Base-by-base conservation (phyloP, 2,113 vertebrate genomes). In the Vanacampus margaritifer region DNA sequence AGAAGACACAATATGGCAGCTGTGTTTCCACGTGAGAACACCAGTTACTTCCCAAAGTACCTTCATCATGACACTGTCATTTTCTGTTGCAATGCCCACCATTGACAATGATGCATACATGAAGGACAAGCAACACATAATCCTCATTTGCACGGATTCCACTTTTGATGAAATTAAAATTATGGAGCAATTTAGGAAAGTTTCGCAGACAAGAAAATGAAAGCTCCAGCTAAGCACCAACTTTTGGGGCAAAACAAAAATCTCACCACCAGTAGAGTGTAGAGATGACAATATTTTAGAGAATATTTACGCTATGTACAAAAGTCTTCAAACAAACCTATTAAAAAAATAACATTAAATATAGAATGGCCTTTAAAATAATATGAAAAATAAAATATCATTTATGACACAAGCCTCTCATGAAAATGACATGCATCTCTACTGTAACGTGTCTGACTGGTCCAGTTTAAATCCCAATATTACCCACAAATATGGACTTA, bases 401-500 rank as follows among this genome's bases (percentile, higher is more conserved):
- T 41, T 65, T 80, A 56, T 65, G 54, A 69, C 17, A 67, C 35
- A 10, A 67, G 43, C 67, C 68, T 62, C 39, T 81, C 14, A 32
- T 32, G 12, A 24, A 24, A 54, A 26, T 54, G 23, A 54, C n/a
- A 54, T 54, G 51, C 51, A 54, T 26, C 23, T 13, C 11, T 17
- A 17, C 43, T 46, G 5, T 6, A 46, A 73, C 69, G 63, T 66
- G 46, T 68, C 68, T 54, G 9, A 56, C n/a, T n/a, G n/a, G 50
- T 72, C 76, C 82, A 80, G 71, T 75, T 77, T 14, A 70, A 82
- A 83, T 64, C 74, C 64, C 64, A 61, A 65, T 69, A 65, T 77
- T 28, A 70, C 48, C 74, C 57, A 75, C 59, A 82, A 24, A 69
- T 72, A 61, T 83, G 74, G 85, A 89, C 86, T 88, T 84, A 87